Evolutionary conservation across 2,888 invertebrate species (phyloP), one percentile per base, ranked within the genome.

Genomic region (Sphinx pinastri): DNA sequence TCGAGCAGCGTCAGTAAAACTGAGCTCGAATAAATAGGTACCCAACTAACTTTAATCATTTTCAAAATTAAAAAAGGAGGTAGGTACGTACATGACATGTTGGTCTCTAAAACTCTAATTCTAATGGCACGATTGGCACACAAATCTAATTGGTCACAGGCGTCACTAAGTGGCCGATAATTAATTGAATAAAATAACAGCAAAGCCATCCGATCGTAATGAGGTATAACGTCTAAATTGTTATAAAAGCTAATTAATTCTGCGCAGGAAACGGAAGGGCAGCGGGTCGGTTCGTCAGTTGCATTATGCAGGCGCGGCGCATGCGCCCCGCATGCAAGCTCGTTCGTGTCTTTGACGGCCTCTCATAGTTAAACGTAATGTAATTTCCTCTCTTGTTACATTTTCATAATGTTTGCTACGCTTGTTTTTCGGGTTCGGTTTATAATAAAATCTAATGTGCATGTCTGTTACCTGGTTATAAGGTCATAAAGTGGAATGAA

Each of bases 221-320:
- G 38, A 25, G 25, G 25, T 25, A 49, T 63, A 19, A 63, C 49
- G 47, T 49, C 63, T 47, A 49, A 60, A 52, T 69, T 51, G 31
- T 51, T 69, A 54, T 47, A 60, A 54, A 60, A 63, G 69, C 84
- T 89, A 86, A 91, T 91, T 89, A 89, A 91, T 91, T 87, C 90
- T 73, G 79, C 74, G 76, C 86, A 88, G 89, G 88, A 90, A 88
- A 81, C 88, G 92, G 93, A 92, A 92, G 91, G 90, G 88, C 92
- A 91, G 80, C 85, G 85, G 89, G 89, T 90, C 90, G 87, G 85
- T 81, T 84, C 89, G 86, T 88, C 86, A 86, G 84, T 87, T 93
- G 90, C 92, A 92, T 93, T 88, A 93, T 92, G 91, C 91, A 92
- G 84, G 75, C 77, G 76, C 73, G 71, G 79, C 86, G 87, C 87